A percentile compares a stretch with the other conserved stretches of the same genome.
Evolutionary conservation across 2,888 invertebrate genomes (phyloP).

Genomic region (Hypena proboscidalis): DNA sequence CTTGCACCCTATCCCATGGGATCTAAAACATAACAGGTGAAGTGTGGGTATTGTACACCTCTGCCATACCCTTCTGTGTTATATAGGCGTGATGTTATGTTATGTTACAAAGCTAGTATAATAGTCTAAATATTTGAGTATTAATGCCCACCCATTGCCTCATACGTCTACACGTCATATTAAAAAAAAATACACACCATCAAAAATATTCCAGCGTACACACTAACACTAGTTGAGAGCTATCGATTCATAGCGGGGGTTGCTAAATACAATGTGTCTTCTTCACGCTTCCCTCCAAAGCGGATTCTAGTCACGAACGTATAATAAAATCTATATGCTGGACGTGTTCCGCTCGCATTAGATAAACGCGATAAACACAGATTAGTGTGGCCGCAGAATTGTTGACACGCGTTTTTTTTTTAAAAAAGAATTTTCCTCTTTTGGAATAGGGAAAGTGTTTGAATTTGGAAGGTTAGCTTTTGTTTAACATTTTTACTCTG

Average conservation of each 20-base stretch:
- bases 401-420: conserved; percentile 19
- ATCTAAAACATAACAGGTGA: too few species aligned
- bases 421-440: not conserved
- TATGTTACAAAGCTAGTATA: too few species aligned
- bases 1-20: too few species aligned
- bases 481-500: too few species aligned
- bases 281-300: conserved; percentile 34
- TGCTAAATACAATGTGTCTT: conserved; percentile 56
- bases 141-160: too few species aligned
- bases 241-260: conserved; percentile 48
- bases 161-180: not conserved
- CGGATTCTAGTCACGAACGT: conserved; percentile 52
- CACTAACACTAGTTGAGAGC: conserved; percentile 20
- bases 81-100: too few species aligned
- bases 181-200: conserved; percentile 1
- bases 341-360: conserved; percentile 48
- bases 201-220: conserved; percentile 16
- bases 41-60: too few species aligned
- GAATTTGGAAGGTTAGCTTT: not conserved
- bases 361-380: conserved; percentile 45
- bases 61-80: too few species aligned
- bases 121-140: too few species aligned
- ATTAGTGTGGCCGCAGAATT: conserved; percentile 36
- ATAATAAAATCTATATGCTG: conserved; percentile 54
- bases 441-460: not conserved